A percentile compares a stretch with the other conserved stretches of the same genome.
These are phyloP conservation scores for Guaruba guarouba DNA, from an alignment of 2,113 vertebrate species.

Conservation along the genomic window DNA sequence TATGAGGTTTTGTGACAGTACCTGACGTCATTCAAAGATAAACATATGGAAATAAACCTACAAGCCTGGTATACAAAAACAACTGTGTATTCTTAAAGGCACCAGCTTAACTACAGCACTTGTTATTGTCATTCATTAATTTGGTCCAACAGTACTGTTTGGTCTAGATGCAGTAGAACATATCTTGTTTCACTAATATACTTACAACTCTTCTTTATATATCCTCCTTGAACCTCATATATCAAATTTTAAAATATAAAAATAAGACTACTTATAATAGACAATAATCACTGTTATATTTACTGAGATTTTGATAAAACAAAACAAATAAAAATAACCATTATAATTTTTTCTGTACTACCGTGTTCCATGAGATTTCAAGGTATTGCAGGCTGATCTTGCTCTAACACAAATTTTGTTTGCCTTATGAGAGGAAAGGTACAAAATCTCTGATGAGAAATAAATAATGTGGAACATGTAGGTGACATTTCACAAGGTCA, in stretches of 20 bases:
- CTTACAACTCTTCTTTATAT: not conserved
- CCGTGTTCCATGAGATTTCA: not conserved
- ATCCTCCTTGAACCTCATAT: not conserved
- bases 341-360: not conserved
- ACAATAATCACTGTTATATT: not conserved
- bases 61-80: not conserved
- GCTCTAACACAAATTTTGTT: not conserved
- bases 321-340: not conserved
- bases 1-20: not conserved
- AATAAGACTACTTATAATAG: not conserved
- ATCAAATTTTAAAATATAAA: not conserved
- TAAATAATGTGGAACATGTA: conserved; percentile 30
- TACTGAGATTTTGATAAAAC: not conserved
- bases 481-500: conserved; percentile 42
- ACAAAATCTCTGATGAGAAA: conserved; percentile 19
- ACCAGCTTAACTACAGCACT: not conserved
- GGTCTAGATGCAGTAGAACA: not conserved
- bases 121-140: not conserved
- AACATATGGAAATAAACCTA: not conserved
- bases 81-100: not conserved
- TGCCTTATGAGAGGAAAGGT: conserved; percentile 8
- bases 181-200: not conserved
- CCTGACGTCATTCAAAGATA: not conserved
- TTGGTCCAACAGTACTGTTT: not conserved
- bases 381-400: not conserved